Evolutionary conservation across 2,797 vertebrate genomes (phyloP).

Genomic region (Bovichtus diacanthus): DNA sequence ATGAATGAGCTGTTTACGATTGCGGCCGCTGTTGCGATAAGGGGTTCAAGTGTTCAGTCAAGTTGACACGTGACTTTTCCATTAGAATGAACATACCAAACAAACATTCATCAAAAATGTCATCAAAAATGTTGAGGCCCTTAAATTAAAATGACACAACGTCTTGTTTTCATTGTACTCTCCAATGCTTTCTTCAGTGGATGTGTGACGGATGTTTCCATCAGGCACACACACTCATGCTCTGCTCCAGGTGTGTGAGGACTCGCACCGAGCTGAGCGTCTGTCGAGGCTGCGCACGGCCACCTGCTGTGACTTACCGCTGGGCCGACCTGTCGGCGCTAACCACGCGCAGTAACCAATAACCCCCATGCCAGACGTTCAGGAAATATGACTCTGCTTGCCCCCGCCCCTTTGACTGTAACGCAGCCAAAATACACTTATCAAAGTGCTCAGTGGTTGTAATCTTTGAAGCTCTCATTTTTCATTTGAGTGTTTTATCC

Average conservation of each 20-base stretch:
- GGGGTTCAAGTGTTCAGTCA: no score
- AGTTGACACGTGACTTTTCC: no score
- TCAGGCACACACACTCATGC: constrained; percentile 27
- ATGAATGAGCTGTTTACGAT: no score
- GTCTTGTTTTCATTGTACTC: no score
- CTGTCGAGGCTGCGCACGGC: constrained; percentile 20
- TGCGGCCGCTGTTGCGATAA: no score
- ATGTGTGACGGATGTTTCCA: constrained; percentile 15
- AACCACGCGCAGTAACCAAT: constrained; percentile 55
- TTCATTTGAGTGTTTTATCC: constrained; percentile 48
- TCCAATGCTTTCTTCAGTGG: background rate
- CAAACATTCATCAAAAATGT: no score
- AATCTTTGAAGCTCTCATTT: constrained; percentile 57
- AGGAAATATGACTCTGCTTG: constrained; percentile 45
- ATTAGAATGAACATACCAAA: no score
- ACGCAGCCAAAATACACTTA: constrained; percentile 61
- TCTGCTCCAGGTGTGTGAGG: constrained; percentile 38
- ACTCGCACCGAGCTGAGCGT: constrained; percentile 8
- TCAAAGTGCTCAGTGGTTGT: constrained; percentile 52
- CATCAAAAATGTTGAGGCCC: no score
- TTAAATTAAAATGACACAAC: no score
- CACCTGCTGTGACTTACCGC: constrained; percentile 69
- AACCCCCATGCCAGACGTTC: constrained; percentile 24
- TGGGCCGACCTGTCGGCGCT: constrained; percentile 53
- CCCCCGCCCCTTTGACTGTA: constrained; percentile 30